Evolutionary conservation across 2,797 vertebrate species (phyloP), one percentile per base, ranked within the genome.

Genomic region (Labroides dimidiatus): DNA sequence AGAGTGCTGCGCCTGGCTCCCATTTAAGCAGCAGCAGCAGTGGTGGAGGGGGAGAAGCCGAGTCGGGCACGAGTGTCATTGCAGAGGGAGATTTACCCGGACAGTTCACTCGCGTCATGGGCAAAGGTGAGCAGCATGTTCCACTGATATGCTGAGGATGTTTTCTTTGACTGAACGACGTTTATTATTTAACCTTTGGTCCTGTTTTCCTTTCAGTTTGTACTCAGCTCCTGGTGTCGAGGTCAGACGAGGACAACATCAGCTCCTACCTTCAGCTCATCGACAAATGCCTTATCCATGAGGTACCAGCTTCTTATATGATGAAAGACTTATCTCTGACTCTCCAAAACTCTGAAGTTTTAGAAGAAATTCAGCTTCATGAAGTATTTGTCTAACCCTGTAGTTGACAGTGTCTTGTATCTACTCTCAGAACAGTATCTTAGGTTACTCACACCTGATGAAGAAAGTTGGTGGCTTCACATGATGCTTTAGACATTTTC

Each of bases 231-330:
- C 86, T 99, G 72, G 97, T 99, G 86, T 99, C 97, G 21, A 94
- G 97, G 84, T 96, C 97, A 0, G 97, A 99, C 3, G 97, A 99
- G 84, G 98, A 99, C 87, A 99, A 97, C 90, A 97, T 99, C 91
- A 99, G 97, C 90, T 98, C 96, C 80, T 99, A 99, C 89, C 94
- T 99, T 82, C 97, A 99, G 85, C 96, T 99, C 84, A 97, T 99
- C 72, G 97, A 99, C 94, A 99, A 98, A 92, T 98, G 97, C 92
- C 95, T 99, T 63, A 95, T 97, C 83, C 98, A 99, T 14, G 97
- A 99, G 96, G 98, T 99, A 90, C 91, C 88, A 15, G 16, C 17
- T 19, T 14, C 23, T 33, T 9, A 6, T 33, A 9, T 33, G 30
- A 33, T 8, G 8, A 33, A 6, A 13, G 37, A 13, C 37, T 39